Percentiles rank a stretch among this genome's conserved stretches.
Evolutionary conservation across 2,113 vertebrate genomes (phyloP).

Genomic region (Melanotaenia duboulayi): DNA sequence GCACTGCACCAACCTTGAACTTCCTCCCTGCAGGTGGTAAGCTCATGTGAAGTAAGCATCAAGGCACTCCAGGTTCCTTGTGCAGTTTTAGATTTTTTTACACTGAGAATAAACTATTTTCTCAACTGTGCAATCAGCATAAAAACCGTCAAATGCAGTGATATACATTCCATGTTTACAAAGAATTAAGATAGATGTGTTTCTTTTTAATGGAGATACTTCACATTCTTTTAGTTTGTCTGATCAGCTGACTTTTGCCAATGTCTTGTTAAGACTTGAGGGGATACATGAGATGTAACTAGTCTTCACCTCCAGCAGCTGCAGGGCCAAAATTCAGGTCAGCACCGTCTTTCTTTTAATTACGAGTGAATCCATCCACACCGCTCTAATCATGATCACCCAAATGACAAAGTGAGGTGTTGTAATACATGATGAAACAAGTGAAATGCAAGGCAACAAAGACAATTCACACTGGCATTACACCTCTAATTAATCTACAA

Average conservation of each 20-base stretch:
- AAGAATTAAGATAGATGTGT: neutral
- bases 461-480: conserved; percentile 2
- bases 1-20: too few species aligned
- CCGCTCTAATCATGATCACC: conserved; percentile 49
- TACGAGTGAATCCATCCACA: conserved; percentile 28
- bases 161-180: neutral
- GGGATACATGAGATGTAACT: conserved; percentile 11
- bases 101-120: too few species aligned
- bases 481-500: conserved; percentile 30
- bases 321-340: conserved; percentile 8
- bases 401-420: conserved; percentile 55
- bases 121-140: too few species aligned
- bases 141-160: too few species aligned
- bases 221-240: conserved; percentile 1
- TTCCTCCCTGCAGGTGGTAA: too few species aligned
- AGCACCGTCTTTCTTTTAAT: neutral
- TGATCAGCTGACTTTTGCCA: conserved; percentile 6
- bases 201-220: neutral
- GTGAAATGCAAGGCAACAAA: conserved; percentile 53
- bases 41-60: too few species aligned
- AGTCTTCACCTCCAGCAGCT: conserved; percentile 12
- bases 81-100: too few species aligned
- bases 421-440: conserved; percentile 74
- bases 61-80: too few species aligned
- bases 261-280: neutral